phyloP scores from a whole-genome alignment of 92 coral and sea anemone genomes.

The Diadumene lineata region DNA sequence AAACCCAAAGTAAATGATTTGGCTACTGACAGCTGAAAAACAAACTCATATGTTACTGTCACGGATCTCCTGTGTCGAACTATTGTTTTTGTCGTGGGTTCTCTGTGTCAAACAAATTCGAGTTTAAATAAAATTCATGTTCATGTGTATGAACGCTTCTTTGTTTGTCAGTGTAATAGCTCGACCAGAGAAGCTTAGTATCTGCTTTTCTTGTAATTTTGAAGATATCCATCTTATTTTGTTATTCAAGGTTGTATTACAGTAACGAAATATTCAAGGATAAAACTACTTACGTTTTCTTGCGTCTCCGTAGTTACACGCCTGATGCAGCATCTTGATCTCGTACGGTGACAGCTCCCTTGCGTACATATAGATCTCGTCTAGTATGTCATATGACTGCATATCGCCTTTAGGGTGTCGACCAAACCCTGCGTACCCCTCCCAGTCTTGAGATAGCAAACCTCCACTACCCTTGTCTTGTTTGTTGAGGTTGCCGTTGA shows the following conservation, averaged over 20 bases:
- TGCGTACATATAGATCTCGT: constrained; percentile 81
- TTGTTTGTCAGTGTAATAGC: no score
- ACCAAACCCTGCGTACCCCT: constrained; percentile 92
- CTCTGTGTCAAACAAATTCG: no score
- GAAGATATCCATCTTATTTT: no score
- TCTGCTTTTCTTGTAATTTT: no score
- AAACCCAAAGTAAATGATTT: constrained; percentile 80
- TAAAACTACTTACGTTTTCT: constrained; percentile 71
- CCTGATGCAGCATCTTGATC: constrained; percentile 80
- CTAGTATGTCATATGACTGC: constrained; percentile 62
- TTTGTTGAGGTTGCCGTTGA: constrained; percentile 82
- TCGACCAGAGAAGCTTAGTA: no score
- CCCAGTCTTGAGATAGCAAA: constrained; percentile 92
- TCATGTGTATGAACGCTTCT: no score
- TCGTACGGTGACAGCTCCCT: constrained; percentile 87
- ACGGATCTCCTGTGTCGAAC: no score
- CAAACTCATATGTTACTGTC: no score
- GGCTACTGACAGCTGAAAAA: constrained; percentile 22
- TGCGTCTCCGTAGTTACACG: constrained; percentile 85
- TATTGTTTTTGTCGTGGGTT: no score
- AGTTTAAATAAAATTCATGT: no score
- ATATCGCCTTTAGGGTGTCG: constrained; percentile 69
- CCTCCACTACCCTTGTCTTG: constrained; percentile 77
- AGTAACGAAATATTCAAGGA: no score
- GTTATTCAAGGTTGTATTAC: no score